Evolutionary conservation across 2,888 invertebrate species (phyloP).

Genomic region (Drosophila conformis): DNA sequence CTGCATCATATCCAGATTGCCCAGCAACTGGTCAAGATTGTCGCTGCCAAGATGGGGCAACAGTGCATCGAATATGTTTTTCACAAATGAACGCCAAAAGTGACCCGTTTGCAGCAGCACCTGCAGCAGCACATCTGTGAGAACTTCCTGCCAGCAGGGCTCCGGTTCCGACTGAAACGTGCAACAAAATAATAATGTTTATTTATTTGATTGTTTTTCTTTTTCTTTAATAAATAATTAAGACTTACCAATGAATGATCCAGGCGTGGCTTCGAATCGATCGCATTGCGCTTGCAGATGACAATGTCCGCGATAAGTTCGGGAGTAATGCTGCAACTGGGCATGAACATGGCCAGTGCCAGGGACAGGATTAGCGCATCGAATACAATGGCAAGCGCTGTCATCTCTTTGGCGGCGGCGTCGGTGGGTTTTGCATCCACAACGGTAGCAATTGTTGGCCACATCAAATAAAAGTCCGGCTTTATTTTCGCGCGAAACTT

Average conservation of each 20-base stretch:
- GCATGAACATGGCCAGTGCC: constrained; percentile 33
- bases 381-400: constrained; percentile 19
- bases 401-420: background rate
- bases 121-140: constrained; percentile 60
- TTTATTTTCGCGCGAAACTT: constrained; percentile 37
- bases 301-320: constrained; percentile 47
- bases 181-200: background rate
- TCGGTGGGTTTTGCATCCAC: background rate
- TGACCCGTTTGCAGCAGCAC: constrained; percentile 46
- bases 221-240: background rate
- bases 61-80: constrained; percentile 24
- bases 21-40: constrained; percentile 55
- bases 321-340: constrained; percentile 5
- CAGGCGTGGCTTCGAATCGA: background rate
- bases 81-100: constrained; percentile 58
- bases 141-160: constrained; percentile 60
- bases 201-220: background rate
- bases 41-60: constrained; percentile 33
- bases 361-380: constrained; percentile 55
- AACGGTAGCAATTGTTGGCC: constrained; percentile 29
- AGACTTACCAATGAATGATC: background rate
- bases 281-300: constrained; percentile 48
- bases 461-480: constrained; percentile 9
- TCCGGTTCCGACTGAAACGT: background rate
- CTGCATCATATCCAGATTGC: constrained; percentile 45